These are phyloP conservation scores for Apostichopus leukothele DNA, from an alignment of 53 echinoderm and acorn worm genomes.

Conservation along the genomic window DNA sequence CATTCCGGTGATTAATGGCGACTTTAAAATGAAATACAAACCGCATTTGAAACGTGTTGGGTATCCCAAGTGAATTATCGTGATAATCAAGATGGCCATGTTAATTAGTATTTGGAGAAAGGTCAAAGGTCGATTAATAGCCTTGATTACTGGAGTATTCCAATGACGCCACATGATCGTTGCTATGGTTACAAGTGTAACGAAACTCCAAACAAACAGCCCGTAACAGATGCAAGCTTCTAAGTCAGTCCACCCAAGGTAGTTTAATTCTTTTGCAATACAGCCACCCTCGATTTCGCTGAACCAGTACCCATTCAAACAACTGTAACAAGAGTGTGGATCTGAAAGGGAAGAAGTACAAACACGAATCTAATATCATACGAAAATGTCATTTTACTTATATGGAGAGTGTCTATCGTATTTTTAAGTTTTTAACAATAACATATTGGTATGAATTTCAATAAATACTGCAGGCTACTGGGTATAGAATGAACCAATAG, in stretches of 20 bases:
- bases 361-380: too few relatives aligned
- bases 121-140: slow-evolving; percentile 30
- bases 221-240: slow-evolving; percentile 11
- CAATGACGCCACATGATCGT: slow-evolving; percentile 16
- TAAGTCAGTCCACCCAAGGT: slow-evolving; percentile 45
- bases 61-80: neutral
- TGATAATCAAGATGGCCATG: neutral
- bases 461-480: too few relatives aligned
- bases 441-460: too few relatives aligned
- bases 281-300: neutral
- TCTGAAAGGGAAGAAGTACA: slow-evolving; percentile 1
- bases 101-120: slow-evolving; percentile 19
- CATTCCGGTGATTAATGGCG: slow-evolving; percentile 8
- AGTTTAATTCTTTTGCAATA: slow-evolving; percentile 45
- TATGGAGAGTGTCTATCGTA: too few relatives aligned
- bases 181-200: slow-evolving; percentile 15
- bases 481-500: too few relatives aligned
- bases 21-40: slow-evolving; percentile 15
- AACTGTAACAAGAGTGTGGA: neutral
- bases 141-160: slow-evolving; percentile 11
- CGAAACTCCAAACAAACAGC: slow-evolving; percentile 6
- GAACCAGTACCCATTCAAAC: slow-evolving; percentile 19
- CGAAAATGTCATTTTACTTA: too few relatives aligned
- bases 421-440: too few relatives aligned
- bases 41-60: slow-evolving; percentile 1